These are phyloP conservation scores for Portunus trituberculatus DNA, from an alignment of 1,140 invertebrate species.

Conservation along the genomic window DNA sequence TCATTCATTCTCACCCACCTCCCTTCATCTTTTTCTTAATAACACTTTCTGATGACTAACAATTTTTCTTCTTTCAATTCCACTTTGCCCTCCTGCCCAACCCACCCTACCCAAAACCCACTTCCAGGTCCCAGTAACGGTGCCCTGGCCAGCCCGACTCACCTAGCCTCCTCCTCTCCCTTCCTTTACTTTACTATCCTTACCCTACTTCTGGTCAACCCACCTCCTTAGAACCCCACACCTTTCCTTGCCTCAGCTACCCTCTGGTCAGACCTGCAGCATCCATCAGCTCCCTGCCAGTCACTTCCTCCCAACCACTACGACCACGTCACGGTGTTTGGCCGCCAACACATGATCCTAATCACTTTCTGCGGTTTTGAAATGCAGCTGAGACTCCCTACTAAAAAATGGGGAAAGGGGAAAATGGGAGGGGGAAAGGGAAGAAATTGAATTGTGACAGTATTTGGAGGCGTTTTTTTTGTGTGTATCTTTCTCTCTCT, in stretches of 20 bases:
- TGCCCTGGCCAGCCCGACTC: neutral
- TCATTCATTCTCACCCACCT: neutral
- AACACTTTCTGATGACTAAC: neutral
- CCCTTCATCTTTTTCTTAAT: neutral
- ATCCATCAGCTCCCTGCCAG: neutral
- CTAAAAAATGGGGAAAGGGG: too few species aligned
- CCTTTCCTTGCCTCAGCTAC: neutral
- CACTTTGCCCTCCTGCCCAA: too few species aligned
- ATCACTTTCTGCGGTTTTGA: neutral
- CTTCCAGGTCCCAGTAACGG: too few species aligned
- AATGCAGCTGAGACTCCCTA: neutral
- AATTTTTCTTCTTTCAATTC: too few species aligned
- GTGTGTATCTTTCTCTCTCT: too few species aligned
- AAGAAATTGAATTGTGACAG: neutral
- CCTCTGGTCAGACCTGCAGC: neutral
- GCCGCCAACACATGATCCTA: neutral
- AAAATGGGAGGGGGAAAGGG: neutral
- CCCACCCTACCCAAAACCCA: too few species aligned
- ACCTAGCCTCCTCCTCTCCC: neutral
- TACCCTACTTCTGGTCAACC: neutral
- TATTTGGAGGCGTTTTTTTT: neutral
- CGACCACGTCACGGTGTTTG: neutral
- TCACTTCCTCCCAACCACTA: neutral
- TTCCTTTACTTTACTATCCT: neutral
- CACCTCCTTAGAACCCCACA: neutral